These are phyloP conservation scores for Rhinolophus sinicus DNA, from an alignment of 2,113 vertebrate species.

Conservation along the genomic window DNA sequence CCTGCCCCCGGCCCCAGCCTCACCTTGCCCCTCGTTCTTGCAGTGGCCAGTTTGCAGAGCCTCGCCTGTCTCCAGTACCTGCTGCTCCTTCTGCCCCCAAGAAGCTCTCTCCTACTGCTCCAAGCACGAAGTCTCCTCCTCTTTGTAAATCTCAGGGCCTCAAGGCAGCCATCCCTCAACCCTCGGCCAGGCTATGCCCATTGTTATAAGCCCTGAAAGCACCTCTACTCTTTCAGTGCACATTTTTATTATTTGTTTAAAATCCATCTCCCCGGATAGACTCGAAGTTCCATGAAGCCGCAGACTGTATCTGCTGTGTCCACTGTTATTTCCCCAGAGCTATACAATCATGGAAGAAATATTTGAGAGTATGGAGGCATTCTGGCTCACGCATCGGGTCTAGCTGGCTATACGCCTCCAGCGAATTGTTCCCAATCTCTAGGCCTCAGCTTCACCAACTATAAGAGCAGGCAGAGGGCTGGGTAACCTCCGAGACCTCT, in stretches of 20 bases:
- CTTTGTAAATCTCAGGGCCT: not conserved
- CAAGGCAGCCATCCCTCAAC: not conserved
- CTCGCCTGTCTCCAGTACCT: accelerated
- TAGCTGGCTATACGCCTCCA: not conserved
- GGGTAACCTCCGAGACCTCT: not conserved
- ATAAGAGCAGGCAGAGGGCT: not conserved
- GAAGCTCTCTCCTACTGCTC: not conserved
- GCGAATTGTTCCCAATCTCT: not conserved
- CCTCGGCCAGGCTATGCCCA: not conserved
- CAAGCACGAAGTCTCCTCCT: not conserved
- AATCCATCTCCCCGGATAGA: not conserved
- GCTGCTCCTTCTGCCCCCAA: not conserved
- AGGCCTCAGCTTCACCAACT: not conserved
- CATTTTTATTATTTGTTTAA: not conserved
- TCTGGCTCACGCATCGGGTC: not conserved
- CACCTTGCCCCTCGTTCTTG: accelerated
- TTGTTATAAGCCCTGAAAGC: not conserved
- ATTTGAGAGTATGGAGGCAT: not conserved
- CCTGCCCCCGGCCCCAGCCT: no score
- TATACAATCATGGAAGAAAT: not conserved
- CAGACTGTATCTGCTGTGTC: not conserved
- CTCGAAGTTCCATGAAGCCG: not conserved
- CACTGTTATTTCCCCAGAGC: not conserved
- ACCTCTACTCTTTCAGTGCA: not conserved
- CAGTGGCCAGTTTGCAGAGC: not conserved